Evolutionary conservation across 2,888 invertebrate genomes (phyloP), one percentile per base, ranked within the genome.

Genomic region (Gonocerus acuteangulatus): DNA sequence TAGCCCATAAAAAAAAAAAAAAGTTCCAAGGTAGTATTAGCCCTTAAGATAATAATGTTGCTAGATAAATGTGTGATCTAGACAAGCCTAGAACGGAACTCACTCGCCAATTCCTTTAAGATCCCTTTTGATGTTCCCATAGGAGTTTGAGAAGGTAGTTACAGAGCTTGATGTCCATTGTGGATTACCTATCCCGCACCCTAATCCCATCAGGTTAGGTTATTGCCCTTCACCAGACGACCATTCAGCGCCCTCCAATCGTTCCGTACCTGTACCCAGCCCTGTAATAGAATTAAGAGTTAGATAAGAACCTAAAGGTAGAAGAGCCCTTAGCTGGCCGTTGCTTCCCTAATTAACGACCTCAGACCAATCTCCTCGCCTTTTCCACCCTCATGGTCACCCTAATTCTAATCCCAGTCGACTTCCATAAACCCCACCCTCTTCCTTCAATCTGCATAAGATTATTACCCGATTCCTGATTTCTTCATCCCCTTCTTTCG

Each of bases 271-370:
- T 9, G 32, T 9, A 11, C 7, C 39, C 13, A 39, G 13, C 23
- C n/a, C 7, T 42, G 57, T 64, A 62, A 63, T 63, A 60, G 62
- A 64, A 64, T 64, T 62, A 64, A 64, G 64, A 60, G 64, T 60
- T 48, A 54, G 59, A 62, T 52, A n/a, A 47, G 42, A 13, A 21
- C 2, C 16, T 21, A 22, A 19, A 23, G 45, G 57, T 44, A 44
- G 45, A 18, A 22, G 19, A 15, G 39, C n/a, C 39, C 22, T 52
- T 52, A 34, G 52, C 19, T 27, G 52, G 52, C 52, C 52, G 15
- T 52, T 47, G 18, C 47, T 2, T 1, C 15, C 15, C 47, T 57
- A 45, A 57, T 57, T 57, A 57, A 47, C 45, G 44, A 22, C 13
- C 21, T n/a, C 13, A 27, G 39, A 27, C 57, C 57, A 57, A 57